Percentiles rank a stretch among this genome's conserved stretches.
Evolutionary conservation across 2,888 invertebrate genomes (phyloP).

Genomic region (Rosalia funebris): DNA sequence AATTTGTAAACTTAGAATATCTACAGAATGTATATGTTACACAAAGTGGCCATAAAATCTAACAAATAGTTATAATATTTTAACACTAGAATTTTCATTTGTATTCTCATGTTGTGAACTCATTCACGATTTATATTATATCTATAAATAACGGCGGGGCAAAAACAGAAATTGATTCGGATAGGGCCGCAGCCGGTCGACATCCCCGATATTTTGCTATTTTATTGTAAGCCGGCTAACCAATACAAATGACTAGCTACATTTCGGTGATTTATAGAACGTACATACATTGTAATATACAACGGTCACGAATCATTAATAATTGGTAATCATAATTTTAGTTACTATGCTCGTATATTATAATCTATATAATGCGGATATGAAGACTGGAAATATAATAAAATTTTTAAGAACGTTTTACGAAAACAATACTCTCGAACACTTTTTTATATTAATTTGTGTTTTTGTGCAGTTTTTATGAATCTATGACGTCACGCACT

Average conservation of each 20-base stretch:
- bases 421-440: no score
- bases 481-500: no score
- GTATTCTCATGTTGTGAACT: constrained; percentile 53
- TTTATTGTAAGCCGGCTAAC: constrained; percentile 54
- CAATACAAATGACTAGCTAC: constrained; percentile 41
- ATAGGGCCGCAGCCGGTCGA: constrained; percentile 49
- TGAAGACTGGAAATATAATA: no score
- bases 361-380: no score
- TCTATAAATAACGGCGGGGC: constrained; percentile 58
- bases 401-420: no score
- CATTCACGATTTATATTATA: constrained; percentile 60
- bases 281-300: neutral
- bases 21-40: constrained; percentile 5
- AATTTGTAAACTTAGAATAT: neutral
- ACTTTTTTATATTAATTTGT: no score
- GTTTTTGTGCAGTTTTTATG: no score
- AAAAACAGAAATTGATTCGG: constrained; percentile 58
- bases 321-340: neutral
- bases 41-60: constrained; percentile 7
- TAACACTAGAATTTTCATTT: constrained; percentile 43
- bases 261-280: constrained; percentile 36
- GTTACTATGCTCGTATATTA: no score
- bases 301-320: neutral
- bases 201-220: constrained; percentile 53
- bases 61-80: constrained; percentile 34